Evolutionary conservation across 2,113 vertebrate species (phyloP).

Genomic region (Cepphus grylle): DNA sequence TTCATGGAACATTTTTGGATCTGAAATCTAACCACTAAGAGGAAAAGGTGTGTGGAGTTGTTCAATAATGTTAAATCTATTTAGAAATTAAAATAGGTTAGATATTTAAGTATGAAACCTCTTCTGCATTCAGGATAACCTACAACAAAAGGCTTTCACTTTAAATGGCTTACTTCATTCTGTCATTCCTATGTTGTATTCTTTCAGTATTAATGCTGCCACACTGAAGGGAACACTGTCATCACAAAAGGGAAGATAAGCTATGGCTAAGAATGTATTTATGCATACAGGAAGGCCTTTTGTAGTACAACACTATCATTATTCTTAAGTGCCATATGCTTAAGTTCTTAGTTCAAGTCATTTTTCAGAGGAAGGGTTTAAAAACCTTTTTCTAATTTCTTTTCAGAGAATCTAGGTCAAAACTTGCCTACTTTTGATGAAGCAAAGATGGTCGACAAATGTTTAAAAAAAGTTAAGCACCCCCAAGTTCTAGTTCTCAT

Average conservation of each 20-base stretch:
- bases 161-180: not conserved
- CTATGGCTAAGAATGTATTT: not conserved
- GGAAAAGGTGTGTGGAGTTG: not conserved
- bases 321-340: not conserved
- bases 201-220: not conserved
- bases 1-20: not conserved
- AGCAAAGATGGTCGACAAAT: not conserved
- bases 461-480: not conserved
- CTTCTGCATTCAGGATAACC: not conserved
- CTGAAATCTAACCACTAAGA: not conserved
- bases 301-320: not conserved
- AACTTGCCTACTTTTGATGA: not conserved
- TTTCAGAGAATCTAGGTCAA: not conserved
- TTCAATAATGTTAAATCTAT: not conserved
- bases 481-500: not conserved
- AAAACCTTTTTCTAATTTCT: not conserved
- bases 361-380: not conserved
- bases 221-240: not conserved
- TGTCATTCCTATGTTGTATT: not conserved
- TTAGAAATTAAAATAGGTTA: conserved; percentile 24
- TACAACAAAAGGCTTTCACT: not conserved
- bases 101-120: not conserved
- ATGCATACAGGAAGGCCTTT: not conserved
- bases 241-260: not conserved
- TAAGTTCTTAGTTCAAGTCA: not conserved